Percentiles rank a stretch among this genome's conserved stretches.
These are phyloP conservation scores for Merluccius polli DNA, from an alignment of 2,797 vertebrate species.

Conservation along the genomic window DNA sequence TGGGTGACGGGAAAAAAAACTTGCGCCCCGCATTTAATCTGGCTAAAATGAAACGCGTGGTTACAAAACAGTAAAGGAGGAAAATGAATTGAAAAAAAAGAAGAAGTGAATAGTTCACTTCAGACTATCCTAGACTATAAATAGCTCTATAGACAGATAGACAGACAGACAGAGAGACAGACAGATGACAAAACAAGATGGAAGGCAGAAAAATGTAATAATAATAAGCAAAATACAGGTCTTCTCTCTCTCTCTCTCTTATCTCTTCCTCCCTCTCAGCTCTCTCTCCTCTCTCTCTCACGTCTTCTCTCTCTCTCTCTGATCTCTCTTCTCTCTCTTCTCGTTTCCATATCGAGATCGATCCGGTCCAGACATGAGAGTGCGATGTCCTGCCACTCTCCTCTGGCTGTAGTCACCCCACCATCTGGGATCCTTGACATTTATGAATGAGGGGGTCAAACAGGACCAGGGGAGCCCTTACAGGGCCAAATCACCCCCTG, in stretches of 20 bases:
- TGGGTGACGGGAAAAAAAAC: not conserved
- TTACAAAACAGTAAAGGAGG: not conserved
- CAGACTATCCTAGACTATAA: too few species aligned
- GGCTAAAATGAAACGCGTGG: too few species aligned
- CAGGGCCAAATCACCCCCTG: conserved; percentile 42
- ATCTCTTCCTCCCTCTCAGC: too few species aligned
- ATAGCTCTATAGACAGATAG: not conserved
- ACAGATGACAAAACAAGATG: conserved; percentile 41
- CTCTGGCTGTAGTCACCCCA: conserved; percentile 33
- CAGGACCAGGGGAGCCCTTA: conserved; percentile 43
- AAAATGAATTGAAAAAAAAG: not conserved
- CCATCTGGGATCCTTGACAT: conserved; percentile 49
- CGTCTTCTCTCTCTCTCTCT: too few species aligned
- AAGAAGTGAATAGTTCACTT: not conserved
- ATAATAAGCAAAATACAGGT: too few species aligned
- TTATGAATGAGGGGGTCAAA: conserved; percentile 52
- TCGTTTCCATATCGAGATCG: not conserved
- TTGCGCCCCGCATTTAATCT: not conserved
- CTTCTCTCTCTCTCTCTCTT: too few species aligned
- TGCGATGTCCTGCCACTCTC: conserved; percentile 10
- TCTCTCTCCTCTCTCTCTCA: too few species aligned
- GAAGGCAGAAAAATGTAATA: conserved; percentile 47
- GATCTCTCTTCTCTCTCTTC: too few species aligned
- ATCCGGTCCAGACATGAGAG: not conserved
- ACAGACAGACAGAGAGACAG: not conserved